Evolutionary conservation across 2,113 vertebrate genomes (phyloP), one percentile per base, ranked within the genome.

Genomic region (Archocentrus centrarchus): DNA sequence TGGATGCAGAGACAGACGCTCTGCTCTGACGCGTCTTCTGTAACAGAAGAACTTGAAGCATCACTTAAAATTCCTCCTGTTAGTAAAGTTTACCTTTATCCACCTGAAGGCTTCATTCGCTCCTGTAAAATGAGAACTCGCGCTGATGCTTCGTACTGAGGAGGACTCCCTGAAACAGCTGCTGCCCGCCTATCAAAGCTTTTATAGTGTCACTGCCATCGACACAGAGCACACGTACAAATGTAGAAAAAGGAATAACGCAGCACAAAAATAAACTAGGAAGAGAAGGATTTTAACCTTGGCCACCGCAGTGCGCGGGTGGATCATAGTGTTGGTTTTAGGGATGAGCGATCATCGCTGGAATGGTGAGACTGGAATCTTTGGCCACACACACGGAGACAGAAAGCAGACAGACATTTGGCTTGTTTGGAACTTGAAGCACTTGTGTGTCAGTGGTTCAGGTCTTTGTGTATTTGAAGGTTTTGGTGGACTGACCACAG

Each of bases 331-430:
- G 75, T 58, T 77, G 55, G 11, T n/a, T 79, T 50, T 53, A 13
- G 24, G 32, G 6, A 8, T 53, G 66, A 6, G 17, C 50, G 15
- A 18, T 18, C 53, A 53, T 82, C 30, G 78, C 41, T 85, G 79
- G 81, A 88, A 91, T 85, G 77, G 7, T 61, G 18, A 58, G 32
- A 75, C 9, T 73, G 58, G 44, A 39, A 73, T 50, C 47, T 88
- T 81, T 86, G 77, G 85, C 15, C 41, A 73, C 39, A 82, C 9
- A 77, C 13, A 58, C 4, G 78, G 7, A 75, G 6, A 24, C 4
- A 66, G 37, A 3, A 59, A 4, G 66, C 24, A 70, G 55, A 79
- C 4, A 7, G 11, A 55, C 4, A 50, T 7, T n/a, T 20, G 3
- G 37, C 75, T 85, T 78, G 32, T 59, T 84, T 78, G 4, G 4